Percentiles rank a stretch among this genome's conserved stretches.
Conservation (phyloP, 2,797 vertebrate species). For the Pelobates cultripes region DNA sequence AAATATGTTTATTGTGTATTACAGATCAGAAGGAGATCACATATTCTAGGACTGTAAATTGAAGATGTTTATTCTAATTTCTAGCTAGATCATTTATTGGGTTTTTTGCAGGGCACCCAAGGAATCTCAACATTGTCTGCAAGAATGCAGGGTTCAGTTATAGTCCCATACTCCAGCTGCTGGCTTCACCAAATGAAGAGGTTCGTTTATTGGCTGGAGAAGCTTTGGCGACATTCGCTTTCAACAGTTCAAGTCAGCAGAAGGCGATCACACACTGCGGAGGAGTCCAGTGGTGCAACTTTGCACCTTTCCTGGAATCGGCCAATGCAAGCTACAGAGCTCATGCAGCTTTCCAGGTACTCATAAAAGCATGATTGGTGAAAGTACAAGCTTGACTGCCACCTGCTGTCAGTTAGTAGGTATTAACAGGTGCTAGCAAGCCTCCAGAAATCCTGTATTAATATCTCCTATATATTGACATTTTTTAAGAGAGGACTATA, state of each 20-base stretch:
- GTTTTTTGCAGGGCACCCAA: conserved; percentile 1
- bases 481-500: too few species aligned
- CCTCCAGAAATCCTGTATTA: too few species aligned
- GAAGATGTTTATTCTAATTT: too few species aligned
- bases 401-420: background rate
- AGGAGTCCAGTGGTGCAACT: conserved; percentile 38
- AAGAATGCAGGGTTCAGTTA: conserved; percentile 15
- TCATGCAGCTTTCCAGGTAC: conserved; percentile 48
- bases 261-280: conserved; percentile 16
- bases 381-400: background rate
- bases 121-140: conserved; percentile 21
- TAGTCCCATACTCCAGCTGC: conserved; percentile 4
- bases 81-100: too few species aligned
- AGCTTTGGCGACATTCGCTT: conserved; percentile 42
- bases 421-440: background rate
- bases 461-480: too few species aligned
- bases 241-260: conserved; percentile 39
- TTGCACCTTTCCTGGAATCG: conserved; percentile 21
- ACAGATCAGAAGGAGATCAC: too few species aligned
- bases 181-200: conserved; percentile 16
- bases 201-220: conserved; percentile 12
- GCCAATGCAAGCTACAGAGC: background rate
- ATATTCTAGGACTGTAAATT: too few species aligned
- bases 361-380: background rate
- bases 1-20: too few species aligned